These are phyloP conservation scores for Caenorhabditis auriculariae DNA, from an alignment of 2,888 invertebrate species.

Conservation along the genomic window DNA sequence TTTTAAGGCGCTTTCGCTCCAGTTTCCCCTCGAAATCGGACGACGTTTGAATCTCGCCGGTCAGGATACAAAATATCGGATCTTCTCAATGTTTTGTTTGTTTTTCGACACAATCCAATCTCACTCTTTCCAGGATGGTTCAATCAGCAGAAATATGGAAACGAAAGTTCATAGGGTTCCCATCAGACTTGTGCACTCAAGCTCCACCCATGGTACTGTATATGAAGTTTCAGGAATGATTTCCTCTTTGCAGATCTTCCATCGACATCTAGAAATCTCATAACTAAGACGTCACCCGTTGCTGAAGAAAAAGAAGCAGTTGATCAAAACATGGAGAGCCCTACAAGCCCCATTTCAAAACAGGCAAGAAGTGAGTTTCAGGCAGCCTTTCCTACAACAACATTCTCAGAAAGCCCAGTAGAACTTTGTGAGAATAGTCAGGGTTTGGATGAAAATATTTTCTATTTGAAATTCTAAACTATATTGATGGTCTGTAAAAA, in stretches of 20 bases:
- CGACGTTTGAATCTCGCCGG: not conserved
- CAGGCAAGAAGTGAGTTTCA: conserved; percentile 16
- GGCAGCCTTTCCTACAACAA: too few species aligned
- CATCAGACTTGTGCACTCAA: conserved; percentile 13
- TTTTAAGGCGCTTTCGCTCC: conserved; percentile 30
- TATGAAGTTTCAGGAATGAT: too few species aligned
- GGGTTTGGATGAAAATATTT: too few species aligned
- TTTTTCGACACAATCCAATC: not conserved
- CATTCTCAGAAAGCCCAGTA: too few species aligned
- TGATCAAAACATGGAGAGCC: conserved; percentile 43
- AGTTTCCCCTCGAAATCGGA: conserved; percentile 4
- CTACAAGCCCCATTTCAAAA: conserved; percentile 32
- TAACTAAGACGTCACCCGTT: too few species aligned
- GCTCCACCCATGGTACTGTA: too few species aligned
- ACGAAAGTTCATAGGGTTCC: conserved; percentile 18
- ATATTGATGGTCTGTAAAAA: too few species aligned
- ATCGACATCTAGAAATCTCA: too few species aligned
- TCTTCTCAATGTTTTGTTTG: conserved; percentile 7
- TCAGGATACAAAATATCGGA: conserved; percentile 10
- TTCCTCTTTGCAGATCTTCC: too few species aligned
- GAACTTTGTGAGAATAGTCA: too few species aligned
- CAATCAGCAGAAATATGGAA: not conserved
- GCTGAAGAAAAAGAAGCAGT: too few species aligned
- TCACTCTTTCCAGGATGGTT: not conserved
- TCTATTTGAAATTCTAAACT: too few species aligned